Base-by-base conservation (phyloP, 2,888 invertebrate genomes). In the Eilema sororculum region DNA sequence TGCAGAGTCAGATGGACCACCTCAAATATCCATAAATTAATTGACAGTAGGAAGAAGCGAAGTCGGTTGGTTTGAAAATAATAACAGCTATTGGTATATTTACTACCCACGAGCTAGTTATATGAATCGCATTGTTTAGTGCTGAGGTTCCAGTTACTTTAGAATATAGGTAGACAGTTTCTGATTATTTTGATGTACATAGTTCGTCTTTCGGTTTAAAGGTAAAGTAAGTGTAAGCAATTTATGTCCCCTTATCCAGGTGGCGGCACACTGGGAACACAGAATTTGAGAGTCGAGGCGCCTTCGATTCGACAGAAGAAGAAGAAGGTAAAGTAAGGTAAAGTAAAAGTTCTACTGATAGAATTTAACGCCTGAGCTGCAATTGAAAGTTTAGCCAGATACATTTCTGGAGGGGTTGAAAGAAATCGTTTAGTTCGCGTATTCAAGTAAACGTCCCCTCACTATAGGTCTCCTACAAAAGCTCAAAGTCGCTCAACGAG, bases 41-140 rank as follows among this genome's bases (percentile, higher is more conserved):
- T 52, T 52, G 52, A 52, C 52, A 52, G 52, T 52, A 52, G 20
- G n/a, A 52, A 9, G 52, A n/a, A 20, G 52, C n/a, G 52, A 9
- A 52, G 52, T 52, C 52, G 8, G 52, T 52, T 52, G 46, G 52
- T n/a, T 52, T 52, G 52, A 52, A 52, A 52, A n/a, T 52, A 52
- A 52, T 25, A 16, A 24, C 58, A 58, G 58, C 58, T 58, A 52
- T n/a, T 52, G 52, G 52, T 52, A 52, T 52, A 52, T 52, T 52
- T 52, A 52, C n/a, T n/a, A 52, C 52, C 8, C 52, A n/a, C 52
- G 52, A 52, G 52, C 9, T 9, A 46, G 9, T 41, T 24, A n/a
- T 9, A 24, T 24, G 22, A 25, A 57, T 65, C 30, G 57, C 33
- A n/a, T 65, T 24, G 56, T 52, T n/a, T 52, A 52, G 52, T 52